Conservation (phyloP, 2,888 invertebrate genomes). For the Gastrophysa polygoni region DNA sequence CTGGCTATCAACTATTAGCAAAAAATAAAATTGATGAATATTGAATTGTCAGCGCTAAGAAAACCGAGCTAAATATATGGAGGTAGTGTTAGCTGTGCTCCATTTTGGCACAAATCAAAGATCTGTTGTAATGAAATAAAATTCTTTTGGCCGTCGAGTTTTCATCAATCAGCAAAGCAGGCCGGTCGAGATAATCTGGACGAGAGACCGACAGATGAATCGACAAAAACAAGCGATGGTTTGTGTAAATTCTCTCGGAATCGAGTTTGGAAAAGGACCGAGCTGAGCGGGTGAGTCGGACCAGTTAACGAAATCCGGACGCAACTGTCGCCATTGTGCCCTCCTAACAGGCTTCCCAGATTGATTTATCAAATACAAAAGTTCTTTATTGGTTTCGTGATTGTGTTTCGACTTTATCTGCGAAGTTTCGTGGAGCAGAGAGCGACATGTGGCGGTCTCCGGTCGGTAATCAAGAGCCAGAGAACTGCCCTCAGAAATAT, state of each 20-base stretch:
- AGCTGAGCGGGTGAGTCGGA: conserved; percentile 26
- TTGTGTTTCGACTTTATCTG: conserved; percentile 50
- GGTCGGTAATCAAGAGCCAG: conserved; percentile 41
- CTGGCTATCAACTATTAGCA: no score
- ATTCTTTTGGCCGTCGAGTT: not conserved
- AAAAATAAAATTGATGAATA: no score
- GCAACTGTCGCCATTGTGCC: conserved; percentile 49
- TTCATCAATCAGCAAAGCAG: not conserved
- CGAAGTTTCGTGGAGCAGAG: conserved; percentile 38
- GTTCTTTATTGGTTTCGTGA: conserved; percentile 54
- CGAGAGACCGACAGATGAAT: conserved; percentile 21
- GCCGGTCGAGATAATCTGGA: not conserved
- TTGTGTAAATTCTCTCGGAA: conserved; percentile 37
- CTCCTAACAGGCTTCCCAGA: conserved; percentile 46
- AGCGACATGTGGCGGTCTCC: conserved; percentile 47
- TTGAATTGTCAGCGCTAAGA: no score
- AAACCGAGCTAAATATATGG: no score
- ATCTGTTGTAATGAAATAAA: not conserved
- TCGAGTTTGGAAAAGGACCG: conserved; percentile 34
- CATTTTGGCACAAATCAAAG: not conserved
- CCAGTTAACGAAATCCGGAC: conserved; percentile 45
- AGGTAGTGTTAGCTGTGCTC: no score
- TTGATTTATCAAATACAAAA: conserved; percentile 55
- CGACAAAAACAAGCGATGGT: conserved; percentile 35
- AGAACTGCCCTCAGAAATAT: conserved; percentile 23